A percentile compares a stretch with the other conserved stretches of the same genome.
Evolutionary conservation across 2,888 invertebrate species (phyloP).

Genomic region (Netelia virgata): DNA sequence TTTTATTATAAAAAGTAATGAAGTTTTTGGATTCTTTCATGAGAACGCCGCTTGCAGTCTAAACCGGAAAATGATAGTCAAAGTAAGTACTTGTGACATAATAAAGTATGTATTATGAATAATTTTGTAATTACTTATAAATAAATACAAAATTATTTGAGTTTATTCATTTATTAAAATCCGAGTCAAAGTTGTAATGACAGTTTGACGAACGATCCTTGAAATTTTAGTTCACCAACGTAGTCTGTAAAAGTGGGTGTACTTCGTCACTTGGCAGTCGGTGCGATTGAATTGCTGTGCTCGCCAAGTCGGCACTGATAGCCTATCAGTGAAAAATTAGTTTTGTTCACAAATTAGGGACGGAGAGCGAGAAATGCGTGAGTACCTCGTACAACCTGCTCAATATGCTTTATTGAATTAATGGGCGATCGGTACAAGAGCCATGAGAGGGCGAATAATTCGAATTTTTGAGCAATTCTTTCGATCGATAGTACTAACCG

Average conservation of each 20-base stretch:
- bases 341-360: slow-evolving; percentile 45
- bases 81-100: slow-evolving; percentile 15
- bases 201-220: neutral
- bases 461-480: slow-evolving; percentile 51
- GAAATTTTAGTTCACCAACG: slow-evolving; percentile 63
- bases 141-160: neutral
- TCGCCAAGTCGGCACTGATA: slow-evolving; percentile 66
- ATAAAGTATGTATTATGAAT: neutral
- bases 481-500: slow-evolving; percentile 80
- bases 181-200: neutral
- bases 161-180: neutral
- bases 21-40: slow-evolving; percentile 28
- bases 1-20: neutral
- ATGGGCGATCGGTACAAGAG: neutral
- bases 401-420: neutral
- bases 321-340: slow-evolving; percentile 50
- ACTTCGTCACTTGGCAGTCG: slow-evolving; percentile 76
- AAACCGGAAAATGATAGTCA: slow-evolving; percentile 30
- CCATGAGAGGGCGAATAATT: slow-evolving; percentile 30
- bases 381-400: slow-evolving; percentile 50
- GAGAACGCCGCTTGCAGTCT: slow-evolving; percentile 23
- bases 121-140: neutral
- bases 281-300: slow-evolving; percentile 65
- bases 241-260: slow-evolving; percentile 79
- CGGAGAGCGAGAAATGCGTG: slow-evolving; percentile 64